Evolutionary conservation across 2,888 invertebrate species (phyloP).

Genomic region (Conomelus anceps): DNA sequence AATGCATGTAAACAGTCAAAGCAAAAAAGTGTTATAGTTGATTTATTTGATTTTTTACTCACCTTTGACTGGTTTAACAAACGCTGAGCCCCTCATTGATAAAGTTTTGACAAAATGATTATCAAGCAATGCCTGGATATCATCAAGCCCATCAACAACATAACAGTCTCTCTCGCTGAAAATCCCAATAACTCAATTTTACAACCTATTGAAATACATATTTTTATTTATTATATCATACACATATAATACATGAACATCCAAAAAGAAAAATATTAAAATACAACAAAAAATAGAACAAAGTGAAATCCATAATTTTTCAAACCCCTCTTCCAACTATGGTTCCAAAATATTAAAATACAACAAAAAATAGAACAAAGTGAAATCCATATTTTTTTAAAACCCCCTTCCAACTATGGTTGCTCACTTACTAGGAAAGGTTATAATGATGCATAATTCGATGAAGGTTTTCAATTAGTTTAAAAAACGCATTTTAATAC

Average conservation of each 20-base stretch:
- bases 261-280: not conserved
- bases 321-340: too few species aligned
- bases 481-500: too few species aligned
- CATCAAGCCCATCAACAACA: slow-evolving; percentile 66
- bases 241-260: not conserved
- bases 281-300: not conserved
- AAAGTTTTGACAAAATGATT: slow-evolving; percentile 78
- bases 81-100: slow-evolving; percentile 78
- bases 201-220: not conserved
- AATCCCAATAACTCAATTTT: not conserved
- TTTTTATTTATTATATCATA: too few species aligned
- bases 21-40: not conserved
- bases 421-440: too few species aligned
- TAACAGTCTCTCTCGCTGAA: slow-evolving; percentile 64
- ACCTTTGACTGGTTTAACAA: slow-evolving; percentile 72
- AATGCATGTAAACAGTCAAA: not conserved
- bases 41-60: slow-evolving; percentile 29
- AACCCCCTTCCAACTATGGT: too few species aligned
- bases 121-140: slow-evolving; percentile 70
- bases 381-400: not conserved
- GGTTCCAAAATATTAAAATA: not conserved
- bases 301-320: not conserved
- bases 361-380: not conserved
- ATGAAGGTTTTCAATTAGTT: too few species aligned
- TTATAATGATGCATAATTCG: not conserved